These are phyloP conservation scores for Neocrepidodera transversa DNA, from an alignment of 2,888 invertebrate genomes.

Conservation along the genomic window DNA sequence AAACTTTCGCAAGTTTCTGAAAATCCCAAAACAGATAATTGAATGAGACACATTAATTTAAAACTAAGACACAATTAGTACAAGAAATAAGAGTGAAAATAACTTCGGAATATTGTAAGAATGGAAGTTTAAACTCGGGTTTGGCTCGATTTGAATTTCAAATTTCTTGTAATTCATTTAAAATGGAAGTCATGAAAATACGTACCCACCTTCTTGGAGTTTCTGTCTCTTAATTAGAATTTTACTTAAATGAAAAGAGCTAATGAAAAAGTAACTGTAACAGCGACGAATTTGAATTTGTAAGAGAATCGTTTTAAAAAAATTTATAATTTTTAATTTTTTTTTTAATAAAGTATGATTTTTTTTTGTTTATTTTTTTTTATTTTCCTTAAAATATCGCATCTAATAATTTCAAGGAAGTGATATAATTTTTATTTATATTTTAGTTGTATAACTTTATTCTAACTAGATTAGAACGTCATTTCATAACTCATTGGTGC, in stretches of 20 bases:
- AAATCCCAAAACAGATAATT: slow-evolving; percentile 15
- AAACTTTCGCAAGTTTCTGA: background rate
- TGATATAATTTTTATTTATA: slow-evolving; percentile 17
- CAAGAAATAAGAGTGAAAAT: slow-evolving; percentile 11
- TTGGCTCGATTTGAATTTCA: slow-evolving; percentile 10
- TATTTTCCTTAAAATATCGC: background rate
- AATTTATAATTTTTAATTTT: background rate
- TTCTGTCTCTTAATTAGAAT: slow-evolving; percentile 2
- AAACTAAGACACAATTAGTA: slow-evolving; percentile 19
- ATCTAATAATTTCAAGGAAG: background rate
- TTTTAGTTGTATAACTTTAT: slow-evolving; percentile 23
- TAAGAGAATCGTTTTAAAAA: slow-evolving; percentile 7
- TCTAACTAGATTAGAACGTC: slow-evolving; percentile 33
- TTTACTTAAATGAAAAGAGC: background rate
- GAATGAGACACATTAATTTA: slow-evolving; percentile 17
- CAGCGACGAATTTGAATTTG: slow-evolving; percentile 9
- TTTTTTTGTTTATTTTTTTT: background rate
- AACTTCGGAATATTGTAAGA: slow-evolving; percentile 19
- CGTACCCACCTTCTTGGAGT: slow-evolving; percentile 3
- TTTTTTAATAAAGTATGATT: background rate
- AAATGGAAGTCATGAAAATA: slow-evolving; percentile 14
- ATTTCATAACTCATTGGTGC: slow-evolving; percentile 44
- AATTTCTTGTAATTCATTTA: slow-evolving; percentile 20
- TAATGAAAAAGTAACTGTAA: slow-evolving; percentile 10
- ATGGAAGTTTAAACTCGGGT: slow-evolving; percentile 16